phyloP scores from a whole-genome alignment of 2,113 vertebrate species.

The Chaetodon trifascialis region DNA sequence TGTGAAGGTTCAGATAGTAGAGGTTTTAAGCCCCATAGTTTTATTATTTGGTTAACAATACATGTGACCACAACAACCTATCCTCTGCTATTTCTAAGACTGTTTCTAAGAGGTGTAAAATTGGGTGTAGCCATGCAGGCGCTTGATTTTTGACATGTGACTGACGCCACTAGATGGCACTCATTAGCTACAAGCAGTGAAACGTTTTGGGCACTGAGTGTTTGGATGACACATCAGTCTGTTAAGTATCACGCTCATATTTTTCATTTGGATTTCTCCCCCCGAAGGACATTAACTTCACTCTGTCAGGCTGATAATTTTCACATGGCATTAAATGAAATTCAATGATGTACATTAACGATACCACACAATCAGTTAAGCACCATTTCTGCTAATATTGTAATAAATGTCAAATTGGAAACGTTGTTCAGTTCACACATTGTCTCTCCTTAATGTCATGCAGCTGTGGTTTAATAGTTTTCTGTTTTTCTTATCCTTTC shows the following conservation, averaged over 20 bases:
- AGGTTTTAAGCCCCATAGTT: neutral
- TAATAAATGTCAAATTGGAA: conserved; percentile 28
- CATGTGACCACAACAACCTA: neutral
- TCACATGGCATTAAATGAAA: conserved; percentile 19
- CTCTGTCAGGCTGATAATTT: conserved; percentile 24
- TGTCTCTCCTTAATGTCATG: neutral
- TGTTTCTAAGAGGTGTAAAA: neutral
- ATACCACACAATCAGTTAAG: neutral
- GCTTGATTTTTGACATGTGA: neutral
- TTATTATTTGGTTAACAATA: neutral
- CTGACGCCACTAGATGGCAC: conserved; percentile 74
- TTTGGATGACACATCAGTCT: neutral
- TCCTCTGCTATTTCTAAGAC: neutral
- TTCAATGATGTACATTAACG: conserved; percentile 23
- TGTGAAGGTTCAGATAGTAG: neutral
- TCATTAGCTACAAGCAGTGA: conserved; percentile 26
- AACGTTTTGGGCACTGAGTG: neutral
- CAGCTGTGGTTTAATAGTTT: neutral
- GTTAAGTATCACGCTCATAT: conserved; percentile 2
- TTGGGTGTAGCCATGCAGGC: neutral
- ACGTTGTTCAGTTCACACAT: neutral
- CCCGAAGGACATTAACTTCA: conserved; percentile 17
- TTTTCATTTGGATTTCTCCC: conserved; percentile 17
- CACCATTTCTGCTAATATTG: neutral
- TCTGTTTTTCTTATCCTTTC: conserved; percentile 11